Base-by-base conservation (phyloP, 2,797 vertebrate species). In the Diplodus puntazzo region DNA sequence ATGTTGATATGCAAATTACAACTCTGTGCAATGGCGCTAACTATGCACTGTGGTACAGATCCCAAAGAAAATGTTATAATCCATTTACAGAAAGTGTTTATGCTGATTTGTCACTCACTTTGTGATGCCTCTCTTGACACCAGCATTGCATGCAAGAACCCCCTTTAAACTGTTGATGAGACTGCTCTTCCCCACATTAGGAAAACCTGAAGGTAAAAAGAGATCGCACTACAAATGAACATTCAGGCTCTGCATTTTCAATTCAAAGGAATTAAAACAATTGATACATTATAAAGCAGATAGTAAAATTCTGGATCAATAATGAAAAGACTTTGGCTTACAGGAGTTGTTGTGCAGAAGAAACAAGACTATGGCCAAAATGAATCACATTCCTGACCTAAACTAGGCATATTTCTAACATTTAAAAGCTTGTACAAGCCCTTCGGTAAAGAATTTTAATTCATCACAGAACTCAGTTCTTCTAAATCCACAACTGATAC, bases 101-200 rank as follows among this genome's bases (percentile, higher is more conserved):
- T 3, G 46, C 14, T 12, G 13, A 11, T 12, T 10, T 12, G 0
- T 25, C 27, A 73, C 95, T 96, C 94, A 99, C 98, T 95, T 98
- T 80, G 98, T 99, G 85, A 97, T 91, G 69, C 98, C 98, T 93
- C 96, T 96, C 70, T 94, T 68, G 27, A 96, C 48, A 18, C 97
- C 97, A 53, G 94, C 94, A 11, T 95, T 94, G 84, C 98, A 99
- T 1, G 91, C 96, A 75, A 90, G 89, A 45, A 92, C 73, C n/a
- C 95, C 96, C 85, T 98, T 99, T 81, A 99, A 76, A 68, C 94
- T 97, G 91, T 99, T 99, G 89, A 99, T 94, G 43, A 99, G 66
- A 81, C 98, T 99, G 95, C 98, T 99, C 93, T 99, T 99, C 16
- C 98, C 98, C 30, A 98, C 97, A 7, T 98, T 99, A 66, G 98